Evolutionary conservation across 2,113 vertebrate species (phyloP).

Genomic region (Pogona vitticeps): DNA sequence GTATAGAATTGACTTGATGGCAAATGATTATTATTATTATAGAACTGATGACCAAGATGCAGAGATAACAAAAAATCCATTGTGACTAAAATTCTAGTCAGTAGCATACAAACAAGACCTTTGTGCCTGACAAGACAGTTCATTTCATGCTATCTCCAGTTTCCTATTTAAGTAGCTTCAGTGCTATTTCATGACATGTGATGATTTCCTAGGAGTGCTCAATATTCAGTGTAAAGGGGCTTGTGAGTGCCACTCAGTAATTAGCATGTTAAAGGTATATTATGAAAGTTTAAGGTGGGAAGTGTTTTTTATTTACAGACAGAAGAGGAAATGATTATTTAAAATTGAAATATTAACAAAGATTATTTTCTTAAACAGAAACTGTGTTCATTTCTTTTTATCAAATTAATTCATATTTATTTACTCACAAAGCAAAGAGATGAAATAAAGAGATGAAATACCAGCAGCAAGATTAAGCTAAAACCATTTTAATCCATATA

Average conservation of each 20-base stretch:
- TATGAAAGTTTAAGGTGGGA: not conserved
- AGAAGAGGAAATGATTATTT: not conserved
- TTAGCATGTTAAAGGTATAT: not conserved
- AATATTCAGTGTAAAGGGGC: not conserved
- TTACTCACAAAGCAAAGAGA: not conserved
- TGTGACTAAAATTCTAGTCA: not conserved
- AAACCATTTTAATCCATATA: too few relatives aligned
- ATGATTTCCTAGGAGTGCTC: not conserved
- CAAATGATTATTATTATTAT: not conserved
- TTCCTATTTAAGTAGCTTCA: not conserved
- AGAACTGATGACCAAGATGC: not conserved
- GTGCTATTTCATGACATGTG: not conserved
- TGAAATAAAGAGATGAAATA: not conserved
- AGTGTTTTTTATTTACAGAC: not conserved
- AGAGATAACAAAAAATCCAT: not conserved
- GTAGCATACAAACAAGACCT: not conserved
- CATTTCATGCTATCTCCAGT: not conserved
- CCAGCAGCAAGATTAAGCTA: too few relatives aligned
- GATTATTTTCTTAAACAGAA: not conserved
- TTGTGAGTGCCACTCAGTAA: not conserved
- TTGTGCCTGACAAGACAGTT: not conserved
- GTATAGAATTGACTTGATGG: too few relatives aligned
- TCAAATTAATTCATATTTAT: constrained; percentile 10
- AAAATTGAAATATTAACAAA: not conserved
- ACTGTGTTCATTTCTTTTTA: not conserved